Evolutionary conservation across 2,113 vertebrate species (phyloP).

Genomic region (Aegypius monachus): DNA sequence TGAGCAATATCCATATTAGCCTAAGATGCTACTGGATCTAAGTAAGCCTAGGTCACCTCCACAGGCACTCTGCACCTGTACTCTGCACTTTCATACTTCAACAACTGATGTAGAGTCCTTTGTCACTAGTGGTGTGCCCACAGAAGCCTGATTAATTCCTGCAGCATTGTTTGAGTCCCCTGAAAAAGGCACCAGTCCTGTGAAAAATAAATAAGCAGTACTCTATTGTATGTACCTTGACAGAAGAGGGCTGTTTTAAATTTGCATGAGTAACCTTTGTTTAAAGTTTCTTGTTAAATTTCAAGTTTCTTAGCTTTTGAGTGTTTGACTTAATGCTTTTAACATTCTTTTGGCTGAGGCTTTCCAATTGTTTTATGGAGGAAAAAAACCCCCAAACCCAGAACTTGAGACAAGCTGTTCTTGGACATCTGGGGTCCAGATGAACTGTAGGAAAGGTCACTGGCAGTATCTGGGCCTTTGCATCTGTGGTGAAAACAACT

Average conservation of each 20-base stretch:
- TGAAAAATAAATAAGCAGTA: slow-evolving; percentile 22
- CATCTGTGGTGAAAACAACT: background rate
- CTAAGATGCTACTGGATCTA: background rate
- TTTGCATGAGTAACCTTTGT: background rate
- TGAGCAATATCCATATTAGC: rapidly evolving
- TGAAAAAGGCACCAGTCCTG: background rate
- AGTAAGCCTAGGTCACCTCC: background rate
- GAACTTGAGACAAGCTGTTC: background rate
- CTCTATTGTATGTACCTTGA: background rate
- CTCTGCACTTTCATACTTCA: background rate
- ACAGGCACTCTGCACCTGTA: background rate
- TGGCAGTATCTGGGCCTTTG: background rate
- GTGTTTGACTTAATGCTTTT: background rate
- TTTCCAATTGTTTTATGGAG: background rate
- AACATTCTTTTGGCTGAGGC: background rate
- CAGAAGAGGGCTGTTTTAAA: background rate
- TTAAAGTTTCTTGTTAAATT: background rate
- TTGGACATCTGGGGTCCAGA: background rate
- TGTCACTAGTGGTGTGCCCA: background rate
- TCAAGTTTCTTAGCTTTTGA: background rate
- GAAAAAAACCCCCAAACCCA: background rate
- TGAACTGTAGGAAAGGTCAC: background rate
- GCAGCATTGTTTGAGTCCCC: background rate
- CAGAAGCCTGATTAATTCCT: background rate
- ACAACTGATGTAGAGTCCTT: background rate